Conservation (phyloP, 1,140 invertebrate species). For the Lasioglossum baleicum region DNA sequence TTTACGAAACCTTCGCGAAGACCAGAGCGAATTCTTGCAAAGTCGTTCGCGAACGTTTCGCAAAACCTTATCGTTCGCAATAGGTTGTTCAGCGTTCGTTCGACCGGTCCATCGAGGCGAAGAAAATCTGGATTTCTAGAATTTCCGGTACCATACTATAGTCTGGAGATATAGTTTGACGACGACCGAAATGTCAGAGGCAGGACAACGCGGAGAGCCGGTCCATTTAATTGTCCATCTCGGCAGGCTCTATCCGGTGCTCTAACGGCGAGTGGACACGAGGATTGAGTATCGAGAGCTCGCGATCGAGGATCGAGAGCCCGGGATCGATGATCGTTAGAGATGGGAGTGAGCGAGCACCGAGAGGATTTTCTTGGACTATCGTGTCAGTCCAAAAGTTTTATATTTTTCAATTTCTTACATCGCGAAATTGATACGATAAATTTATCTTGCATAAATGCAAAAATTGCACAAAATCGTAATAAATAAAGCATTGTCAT, state of each 20-base stretch:
- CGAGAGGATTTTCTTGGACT: no score
- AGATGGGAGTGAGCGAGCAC: slow-evolving; percentile 8
- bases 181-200: no score
- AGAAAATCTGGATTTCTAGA: not conserved
- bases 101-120: not conserved
- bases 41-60: not conserved
- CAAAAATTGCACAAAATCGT: no score
- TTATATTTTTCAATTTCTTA: no score
- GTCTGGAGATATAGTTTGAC: no score
- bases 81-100: no score
- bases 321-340: slow-evolving; percentile 3
- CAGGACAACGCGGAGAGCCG: slow-evolving; percentile 27
- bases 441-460: no score
- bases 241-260: not conserved
- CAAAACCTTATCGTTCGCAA: no score
- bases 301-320: slow-evolving; percentile 4
- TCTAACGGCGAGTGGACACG: slow-evolving; percentile 36
- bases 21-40: slow-evolving; percentile 14
- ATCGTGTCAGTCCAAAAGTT: no score
- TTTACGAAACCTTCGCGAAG: slow-evolving; percentile 27
- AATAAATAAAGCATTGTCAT: no score
- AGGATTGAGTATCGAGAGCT: slow-evolving; percentile 44
- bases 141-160: no score
- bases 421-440: no score
- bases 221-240: slow-evolving; percentile 53